Evolutionary conservation across 2,888 invertebrate genomes (phyloP), one percentile per base, ranked within the genome.

Genomic region (Drosophila picticornis): DNA sequence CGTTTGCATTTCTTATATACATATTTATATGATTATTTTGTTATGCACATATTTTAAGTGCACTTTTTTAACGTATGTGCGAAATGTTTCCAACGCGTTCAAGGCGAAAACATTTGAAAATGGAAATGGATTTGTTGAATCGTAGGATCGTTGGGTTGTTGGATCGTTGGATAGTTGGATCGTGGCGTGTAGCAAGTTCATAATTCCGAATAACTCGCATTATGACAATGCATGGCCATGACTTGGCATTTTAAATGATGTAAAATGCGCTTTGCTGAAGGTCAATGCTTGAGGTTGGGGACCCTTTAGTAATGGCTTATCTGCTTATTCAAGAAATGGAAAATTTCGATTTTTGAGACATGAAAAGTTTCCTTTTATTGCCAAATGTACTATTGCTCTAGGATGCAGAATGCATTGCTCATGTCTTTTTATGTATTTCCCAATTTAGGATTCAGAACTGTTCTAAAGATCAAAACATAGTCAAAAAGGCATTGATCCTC

Each of bases 1-100:
- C 71, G 64, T 63, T 69, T 71, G 82, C 75, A 84, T 83, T 77
- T 72, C 62, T 22, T 25, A 22, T 64, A 70, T 48, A 65, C 60
- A 63, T 64, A 63, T 67, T 57, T 64, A 46, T 61, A 56, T 56
- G 34, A 36, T 56, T 48, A 29, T 63, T n/a, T 55, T 66, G 46
- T 32, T 75, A 86, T 83, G 81, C 81, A 69, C 81, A 83, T 81
- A 83, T 71, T 66, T 80, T 74, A 63, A 64, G 27, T 34, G 40
- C 56, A 51, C 67, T 58, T 77, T 77, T 60, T 72, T 50, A 80
- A 56, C 65, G 71, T 78, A 88, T 88, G 86, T 84, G 84, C 68
- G 88, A 84, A 84, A 50, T 61, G 59, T 64, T 61, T 38, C 2
- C 56, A 10, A 19, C 25, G 66, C 73, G 66, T 80, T 80, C 80